phyloP scores from a whole-genome alignment of 2,113 vertebrate species.

The Helogale parvula region DNA sequence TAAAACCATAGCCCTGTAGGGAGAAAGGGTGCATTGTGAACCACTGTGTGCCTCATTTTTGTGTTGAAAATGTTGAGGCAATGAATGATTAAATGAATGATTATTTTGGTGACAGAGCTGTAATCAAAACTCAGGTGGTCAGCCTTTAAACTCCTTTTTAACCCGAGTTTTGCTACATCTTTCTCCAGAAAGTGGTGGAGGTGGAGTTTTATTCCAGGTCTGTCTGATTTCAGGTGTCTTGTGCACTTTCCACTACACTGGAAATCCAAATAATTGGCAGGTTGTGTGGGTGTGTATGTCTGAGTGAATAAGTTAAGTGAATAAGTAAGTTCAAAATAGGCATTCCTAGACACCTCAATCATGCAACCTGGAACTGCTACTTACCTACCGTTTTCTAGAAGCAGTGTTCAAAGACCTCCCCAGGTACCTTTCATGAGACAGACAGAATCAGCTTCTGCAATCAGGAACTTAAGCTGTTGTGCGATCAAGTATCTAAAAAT shows the following conservation, averaged over 20 bases:
- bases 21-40: neutral
- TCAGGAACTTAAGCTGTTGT: neutral
- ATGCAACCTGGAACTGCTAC: neutral
- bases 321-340: neutral
- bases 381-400: neutral
- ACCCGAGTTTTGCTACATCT: neutral
- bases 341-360: neutral
- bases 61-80: neutral
- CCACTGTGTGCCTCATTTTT: neutral
- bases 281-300: neutral
- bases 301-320: neutral
- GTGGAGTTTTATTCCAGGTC: neutral
- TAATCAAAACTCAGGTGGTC: neutral
- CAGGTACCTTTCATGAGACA: neutral
- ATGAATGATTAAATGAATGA: neutral
- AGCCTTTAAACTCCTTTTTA: neutral
- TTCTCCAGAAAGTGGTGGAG: neutral
- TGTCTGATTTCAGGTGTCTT: neutral
- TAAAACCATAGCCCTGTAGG: neutral
- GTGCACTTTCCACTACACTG: neutral
- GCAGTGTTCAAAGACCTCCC: neutral
- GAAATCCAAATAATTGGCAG: neutral
- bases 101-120: neutral
- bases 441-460: neutral
- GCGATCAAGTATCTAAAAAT: neutral